phyloP scores from a whole-genome alignment of 1,140 invertebrate species.

The Liolophura sinensis region DNA sequence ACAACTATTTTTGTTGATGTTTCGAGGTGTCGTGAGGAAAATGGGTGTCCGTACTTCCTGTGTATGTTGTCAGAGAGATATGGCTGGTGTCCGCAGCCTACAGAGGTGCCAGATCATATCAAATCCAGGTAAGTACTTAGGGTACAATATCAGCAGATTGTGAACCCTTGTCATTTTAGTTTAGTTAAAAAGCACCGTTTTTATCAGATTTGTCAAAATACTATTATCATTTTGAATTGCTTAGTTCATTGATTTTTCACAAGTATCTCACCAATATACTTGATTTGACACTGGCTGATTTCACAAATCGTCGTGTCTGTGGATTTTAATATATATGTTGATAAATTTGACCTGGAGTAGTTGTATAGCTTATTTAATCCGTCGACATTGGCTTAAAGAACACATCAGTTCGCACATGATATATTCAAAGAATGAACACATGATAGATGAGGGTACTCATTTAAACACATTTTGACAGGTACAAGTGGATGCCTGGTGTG shows the following conservation, averaged over 20 bases:
- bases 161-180: no score
- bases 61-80: constrained; percentile 29
- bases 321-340: not conserved
- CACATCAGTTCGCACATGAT: no score
- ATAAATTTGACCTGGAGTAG: no score
- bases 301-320: not conserved
- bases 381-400: no score
- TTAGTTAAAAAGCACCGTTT: no score
- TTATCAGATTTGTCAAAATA: no score
- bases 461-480: constrained; percentile 10
- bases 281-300: no score
- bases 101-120: constrained; percentile 26
- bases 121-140: constrained; percentile 18
- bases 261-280: no score
- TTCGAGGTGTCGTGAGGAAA: constrained; percentile 21
- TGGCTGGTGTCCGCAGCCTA: constrained; percentile 22
- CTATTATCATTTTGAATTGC: no score
- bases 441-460: not conserved
- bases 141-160: no score
- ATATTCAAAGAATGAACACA: not conserved
- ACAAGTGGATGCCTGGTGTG: constrained; percentile 37
- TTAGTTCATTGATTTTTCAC: no score
- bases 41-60: constrained; percentile 22
- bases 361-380: no score
- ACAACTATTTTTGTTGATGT: not conserved